These are phyloP conservation scores for Hoplias malabaricus DNA, from an alignment of 2,113 vertebrate species.

Conservation along the genomic window DNA sequence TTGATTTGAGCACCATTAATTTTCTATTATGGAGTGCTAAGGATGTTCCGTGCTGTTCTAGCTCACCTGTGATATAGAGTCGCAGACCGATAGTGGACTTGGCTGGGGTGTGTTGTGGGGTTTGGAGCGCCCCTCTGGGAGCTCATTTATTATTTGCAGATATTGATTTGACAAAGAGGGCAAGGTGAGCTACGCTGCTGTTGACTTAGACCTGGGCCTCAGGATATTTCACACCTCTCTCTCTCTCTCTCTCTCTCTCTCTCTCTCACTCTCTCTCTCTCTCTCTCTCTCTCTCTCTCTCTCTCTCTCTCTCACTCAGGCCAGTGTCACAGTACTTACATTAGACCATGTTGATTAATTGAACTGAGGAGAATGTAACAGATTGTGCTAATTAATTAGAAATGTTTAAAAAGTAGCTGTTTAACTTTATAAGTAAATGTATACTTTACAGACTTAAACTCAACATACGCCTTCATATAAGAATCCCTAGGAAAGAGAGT, in stretches of 20 bases:
- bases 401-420: too few species aligned
- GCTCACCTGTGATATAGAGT: conserved; percentile 93
- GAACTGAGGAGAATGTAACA: not conserved
- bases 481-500: too few species aligned
- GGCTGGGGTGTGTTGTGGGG: conserved; percentile 77
- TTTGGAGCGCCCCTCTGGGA: conserved; percentile 89
- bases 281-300: too few species aligned
- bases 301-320: too few species aligned
- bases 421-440: too few species aligned
- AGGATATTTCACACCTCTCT: conserved; percentile 79
- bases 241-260: too few species aligned
- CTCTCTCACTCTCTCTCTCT: too few species aligned
- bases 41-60: conserved; percentile 84
- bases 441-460: too few species aligned
- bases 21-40: conserved; percentile 94
- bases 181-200: conserved; percentile 81
- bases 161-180: conserved; percentile 91
- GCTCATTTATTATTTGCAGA: conserved; percentile 99
- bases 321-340: conserved; percentile 34
- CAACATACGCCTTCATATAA: too few species aligned
- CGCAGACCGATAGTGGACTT: conserved; percentile 86
- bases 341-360: conserved; percentile 11
- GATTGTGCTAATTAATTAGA: too few species aligned
- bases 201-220: conserved; percentile 81
- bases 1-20: conserved; percentile 95